Evolutionary conservation across 2,797 vertebrate genomes (phyloP).

Genomic region (Cercopithecus mitis): DNA sequence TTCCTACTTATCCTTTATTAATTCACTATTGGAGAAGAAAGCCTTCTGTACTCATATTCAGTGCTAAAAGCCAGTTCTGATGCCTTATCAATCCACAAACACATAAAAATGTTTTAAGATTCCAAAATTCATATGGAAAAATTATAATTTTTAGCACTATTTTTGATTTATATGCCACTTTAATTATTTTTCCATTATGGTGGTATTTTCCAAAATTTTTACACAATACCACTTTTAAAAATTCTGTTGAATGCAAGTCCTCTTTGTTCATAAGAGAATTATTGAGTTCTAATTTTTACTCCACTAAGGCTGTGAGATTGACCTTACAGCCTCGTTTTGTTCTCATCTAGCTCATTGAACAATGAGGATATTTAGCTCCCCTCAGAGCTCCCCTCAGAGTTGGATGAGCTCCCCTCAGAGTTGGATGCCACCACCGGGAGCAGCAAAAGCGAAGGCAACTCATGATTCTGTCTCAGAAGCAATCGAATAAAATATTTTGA

Average conservation of each 20-base stretch:
- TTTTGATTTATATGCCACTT: background rate
- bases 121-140: background rate
- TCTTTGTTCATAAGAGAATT: conserved; percentile 34
- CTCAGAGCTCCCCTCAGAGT: background rate
- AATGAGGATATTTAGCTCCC: conserved; percentile 68
- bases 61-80: background rate
- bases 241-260: background rate
- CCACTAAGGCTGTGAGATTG: background rate
- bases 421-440: background rate
- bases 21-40: background rate
- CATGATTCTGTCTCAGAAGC: background rate
- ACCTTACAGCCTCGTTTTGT: conserved; percentile 67
- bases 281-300: conserved; percentile 36
- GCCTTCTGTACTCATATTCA: background rate
- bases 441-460: background rate
- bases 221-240: background rate
- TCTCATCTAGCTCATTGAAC: conserved; percentile 47
- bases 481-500: background rate
- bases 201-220: background rate
- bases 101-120: background rate
- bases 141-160: background rate
- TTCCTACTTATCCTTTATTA: background rate
- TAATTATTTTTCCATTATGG: background rate
- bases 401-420: background rate
- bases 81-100: background rate